phyloP scores from a whole-genome alignment of 2,888 invertebrate genomes.

The Melangyna quadrimaculata region DNA sequence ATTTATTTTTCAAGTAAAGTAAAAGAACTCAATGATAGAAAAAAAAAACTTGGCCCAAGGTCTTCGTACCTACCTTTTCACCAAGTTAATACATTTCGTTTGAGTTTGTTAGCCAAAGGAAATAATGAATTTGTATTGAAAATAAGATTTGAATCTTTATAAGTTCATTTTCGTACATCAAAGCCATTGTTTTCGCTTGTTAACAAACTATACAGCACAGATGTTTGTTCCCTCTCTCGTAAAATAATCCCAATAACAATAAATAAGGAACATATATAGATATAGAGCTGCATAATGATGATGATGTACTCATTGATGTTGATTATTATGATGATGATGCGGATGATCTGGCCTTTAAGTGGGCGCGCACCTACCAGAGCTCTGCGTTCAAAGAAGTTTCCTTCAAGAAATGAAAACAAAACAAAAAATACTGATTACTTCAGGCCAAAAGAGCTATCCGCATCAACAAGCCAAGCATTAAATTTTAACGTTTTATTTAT shows the following conservation, averaged over 20 bases:
- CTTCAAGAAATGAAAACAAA: neutral
- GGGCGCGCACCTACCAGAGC: constrained; percentile 57
- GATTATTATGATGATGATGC: constrained; percentile 71
- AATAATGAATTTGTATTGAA: constrained; percentile 28
- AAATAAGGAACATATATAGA: neutral
- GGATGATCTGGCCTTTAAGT: constrained; percentile 69
- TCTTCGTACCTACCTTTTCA: neutral
- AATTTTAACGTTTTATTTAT: constrained; percentile 69
- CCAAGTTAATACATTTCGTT: constrained; percentile 20
- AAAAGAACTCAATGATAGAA: neutral
- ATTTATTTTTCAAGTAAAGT: neutral
- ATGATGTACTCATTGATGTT: constrained; percentile 69
- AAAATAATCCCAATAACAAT: neutral
- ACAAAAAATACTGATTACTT: constrained; percentile 4
- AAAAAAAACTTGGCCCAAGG: neutral
- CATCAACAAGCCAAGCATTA: constrained; percentile 60
- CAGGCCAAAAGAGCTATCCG: constrained; percentile 21
- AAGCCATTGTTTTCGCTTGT: constrained; percentile 11
- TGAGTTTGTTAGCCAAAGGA: constrained; percentile 18
- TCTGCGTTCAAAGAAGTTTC: constrained; percentile 20
- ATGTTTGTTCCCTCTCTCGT: constrained; percentile 44
- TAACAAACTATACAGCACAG: constrained; percentile 37
- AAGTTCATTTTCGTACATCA: constrained; percentile 56
- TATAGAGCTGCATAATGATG: constrained; percentile 35
- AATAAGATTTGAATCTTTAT: constrained; percentile 61